phyloP scores from a whole-genome alignment of 1,140 invertebrate genomes.

The Odontomachus brunneus region DNA sequence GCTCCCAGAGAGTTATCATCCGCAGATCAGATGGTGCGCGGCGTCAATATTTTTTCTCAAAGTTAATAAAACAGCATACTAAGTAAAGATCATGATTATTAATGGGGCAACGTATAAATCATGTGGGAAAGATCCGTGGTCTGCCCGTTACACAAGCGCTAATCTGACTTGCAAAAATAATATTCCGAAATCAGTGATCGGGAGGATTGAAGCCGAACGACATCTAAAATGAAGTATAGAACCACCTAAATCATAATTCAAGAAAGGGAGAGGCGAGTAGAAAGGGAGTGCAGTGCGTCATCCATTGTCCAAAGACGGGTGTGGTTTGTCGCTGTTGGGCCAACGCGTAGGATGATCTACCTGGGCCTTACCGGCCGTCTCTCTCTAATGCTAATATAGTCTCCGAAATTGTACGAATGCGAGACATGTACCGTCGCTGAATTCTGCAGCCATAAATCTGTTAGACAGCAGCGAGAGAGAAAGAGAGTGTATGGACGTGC shows the following conservation, averaged over 20 bases:
- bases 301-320: constrained; percentile 76
- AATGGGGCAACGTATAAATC: constrained; percentile 40
- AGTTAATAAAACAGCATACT: constrained; percentile 23
- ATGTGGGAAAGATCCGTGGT: constrained; percentile 17
- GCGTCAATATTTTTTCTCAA: constrained; percentile 26
- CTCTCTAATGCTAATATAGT: constrained; percentile 76
- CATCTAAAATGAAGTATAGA: constrained; percentile 57
- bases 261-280: constrained; percentile 66
- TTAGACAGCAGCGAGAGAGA: constrained; percentile 40
- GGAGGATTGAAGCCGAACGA: constrained; percentile 48
- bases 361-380: constrained; percentile 66
- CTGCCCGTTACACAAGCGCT: constrained; percentile 18
- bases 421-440: constrained; percentile 67
- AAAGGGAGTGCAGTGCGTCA: constrained; percentile 66
- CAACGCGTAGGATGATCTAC: constrained; percentile 76
- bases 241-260: constrained; percentile 73
- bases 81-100: constrained; percentile 42
- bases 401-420: constrained; percentile 75
- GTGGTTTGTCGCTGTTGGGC: constrained; percentile 75
- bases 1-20: neutral
- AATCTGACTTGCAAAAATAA: constrained; percentile 44
- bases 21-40: neutral
- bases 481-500: too few relatives aligned
- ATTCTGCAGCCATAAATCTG: constrained; percentile 72
- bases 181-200: constrained; percentile 53